Percentiles rank a stretch among this genome's conserved stretches.
Evolutionary conservation across 2,888 invertebrate genomes (phyloP).

Genomic region (Polyommatus icarus): DNA sequence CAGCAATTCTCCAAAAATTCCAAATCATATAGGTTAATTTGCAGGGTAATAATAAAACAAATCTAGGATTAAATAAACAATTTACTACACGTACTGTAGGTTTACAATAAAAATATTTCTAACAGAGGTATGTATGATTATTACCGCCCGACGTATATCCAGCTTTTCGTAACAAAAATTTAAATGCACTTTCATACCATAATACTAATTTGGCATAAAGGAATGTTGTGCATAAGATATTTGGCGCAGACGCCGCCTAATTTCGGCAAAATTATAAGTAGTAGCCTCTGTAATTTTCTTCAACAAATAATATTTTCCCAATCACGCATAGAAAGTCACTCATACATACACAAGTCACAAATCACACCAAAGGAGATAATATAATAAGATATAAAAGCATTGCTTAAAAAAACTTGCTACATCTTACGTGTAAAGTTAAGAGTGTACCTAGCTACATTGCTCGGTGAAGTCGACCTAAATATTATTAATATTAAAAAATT

Average conservation of each 20-base stretch:
- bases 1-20: too few species aligned
- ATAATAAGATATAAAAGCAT: not conserved
- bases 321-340: not conserved
- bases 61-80: slow-evolving; percentile 77
- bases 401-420: not conserved
- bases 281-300: slow-evolving; percentile 9
- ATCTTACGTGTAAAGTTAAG: not conserved
- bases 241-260: not conserved
- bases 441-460: too few species aligned
- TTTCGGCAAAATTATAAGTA: slow-evolving; percentile 9
- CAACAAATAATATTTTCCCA: not conserved
- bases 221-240: slow-evolving; percentile 62
- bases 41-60: slow-evolving; percentile 53
- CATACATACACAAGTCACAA: not conserved
- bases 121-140: slow-evolving; percentile 68
- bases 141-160: slow-evolving; percentile 74
- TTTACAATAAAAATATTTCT: slow-evolving; percentile 78
- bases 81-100: slow-evolving; percentile 81
- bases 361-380: not conserved
- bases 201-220: slow-evolving; percentile 72
- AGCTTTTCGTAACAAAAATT: slow-evolving; percentile 48
- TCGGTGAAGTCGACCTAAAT: too few species aligned
- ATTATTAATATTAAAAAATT: too few species aligned
- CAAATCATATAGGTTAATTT: not conserved
- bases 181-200: slow-evolving; percentile 49